Evolutionary conservation across 2,113 vertebrate species (phyloP), one percentile per base, ranked within the genome.

Genomic region (Poeciliopsis retropinna): DNA sequence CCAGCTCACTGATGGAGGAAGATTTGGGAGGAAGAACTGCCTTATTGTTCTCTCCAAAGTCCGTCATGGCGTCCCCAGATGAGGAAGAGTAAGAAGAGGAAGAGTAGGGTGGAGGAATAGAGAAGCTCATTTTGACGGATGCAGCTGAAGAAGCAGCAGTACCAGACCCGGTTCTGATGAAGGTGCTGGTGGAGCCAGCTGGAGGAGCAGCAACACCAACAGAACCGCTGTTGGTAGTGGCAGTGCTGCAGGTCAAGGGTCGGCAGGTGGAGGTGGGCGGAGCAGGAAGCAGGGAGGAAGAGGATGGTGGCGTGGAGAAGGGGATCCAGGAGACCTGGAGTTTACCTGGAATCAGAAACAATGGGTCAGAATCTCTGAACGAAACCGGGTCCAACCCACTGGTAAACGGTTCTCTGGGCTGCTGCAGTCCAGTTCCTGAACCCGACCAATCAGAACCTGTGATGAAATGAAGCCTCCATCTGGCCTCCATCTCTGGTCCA

Each of bases 321-420:
- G 85, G 85, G 19, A 87, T 11, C 78, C 72, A 70, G 0, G 41
- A 27, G 9, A 78, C 32, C 0, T 72, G 0, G 22, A 87, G 37
- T n/a, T 70, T 12, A 75, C 78, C 85, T 87, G 69, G 15, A 67
- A 60, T 72, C 37, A 39, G 5, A 80, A 67, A 82, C 6, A 47
- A 60, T 5, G 22, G 4, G 34, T 25, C 51, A 64, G 29, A 60
- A 3, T 32, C 32, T 25, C 54, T 14, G 19, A 5, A 25, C 11
- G 11, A 19, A 34, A 64, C 30, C 63, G 0, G 19, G 17, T 22
- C 47, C 19, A 11, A 37, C 34, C 34, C 34, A 37, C 10, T 37
- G 34, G 34, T 19, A 7, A 22, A 54, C 15, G 5, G 41, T 44
- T 44, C 41, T 44, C 41, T 17, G 41, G 41, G 41, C 41, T 44